A percentile compares a stretch with the other conserved stretches of the same genome.
phyloP scores from a whole-genome alignment of 2,888 invertebrate genomes.

The Drosophila algonquin region DNA sequence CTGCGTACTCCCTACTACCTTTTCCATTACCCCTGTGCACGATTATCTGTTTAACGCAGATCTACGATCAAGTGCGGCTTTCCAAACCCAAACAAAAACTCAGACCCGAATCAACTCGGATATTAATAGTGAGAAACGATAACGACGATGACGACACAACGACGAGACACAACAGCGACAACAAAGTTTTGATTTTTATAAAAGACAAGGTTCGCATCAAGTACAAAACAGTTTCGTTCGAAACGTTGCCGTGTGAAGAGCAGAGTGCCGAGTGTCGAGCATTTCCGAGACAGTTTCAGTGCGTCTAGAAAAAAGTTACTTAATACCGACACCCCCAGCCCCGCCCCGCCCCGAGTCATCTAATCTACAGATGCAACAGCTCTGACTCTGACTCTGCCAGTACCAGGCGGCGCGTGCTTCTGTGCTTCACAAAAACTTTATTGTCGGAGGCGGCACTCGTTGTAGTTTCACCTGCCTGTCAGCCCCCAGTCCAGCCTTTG shows the following conservation, averaged over 20 bases:
- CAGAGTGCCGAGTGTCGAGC: constrained; percentile 46
- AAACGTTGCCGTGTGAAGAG: constrained; percentile 66
- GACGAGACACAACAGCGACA: constrained; percentile 33
- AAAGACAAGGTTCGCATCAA: constrained; percentile 77
- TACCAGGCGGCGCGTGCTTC: background rate
- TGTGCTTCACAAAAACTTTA: background rate
- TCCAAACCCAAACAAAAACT: constrained; percentile 8
- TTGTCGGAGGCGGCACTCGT: background rate
- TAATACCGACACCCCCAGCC: background rate
- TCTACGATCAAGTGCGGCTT: constrained; percentile 19
- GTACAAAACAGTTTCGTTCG: constrained; percentile 75
- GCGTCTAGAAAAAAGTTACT: background rate
- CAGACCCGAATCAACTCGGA: constrained; percentile 7
- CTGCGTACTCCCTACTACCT: background rate
- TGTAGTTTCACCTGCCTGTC: constrained; percentile 6
- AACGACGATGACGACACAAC: constrained; percentile 33
- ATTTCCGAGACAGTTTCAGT: constrained; percentile 27
- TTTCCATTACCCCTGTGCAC: constrained; percentile 15
- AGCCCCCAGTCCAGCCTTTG: background rate
- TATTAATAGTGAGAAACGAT: constrained; percentile 15
- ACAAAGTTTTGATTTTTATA: constrained; percentile 69
- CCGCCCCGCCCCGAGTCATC: too few species aligned
- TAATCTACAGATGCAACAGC: constrained; percentile 15
- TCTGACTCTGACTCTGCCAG: background rate
- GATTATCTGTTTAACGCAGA: constrained; percentile 36